Conservation (phyloP, 92 coral and sea anemone genomes). For the Zoanthus sociatus region DNA sequence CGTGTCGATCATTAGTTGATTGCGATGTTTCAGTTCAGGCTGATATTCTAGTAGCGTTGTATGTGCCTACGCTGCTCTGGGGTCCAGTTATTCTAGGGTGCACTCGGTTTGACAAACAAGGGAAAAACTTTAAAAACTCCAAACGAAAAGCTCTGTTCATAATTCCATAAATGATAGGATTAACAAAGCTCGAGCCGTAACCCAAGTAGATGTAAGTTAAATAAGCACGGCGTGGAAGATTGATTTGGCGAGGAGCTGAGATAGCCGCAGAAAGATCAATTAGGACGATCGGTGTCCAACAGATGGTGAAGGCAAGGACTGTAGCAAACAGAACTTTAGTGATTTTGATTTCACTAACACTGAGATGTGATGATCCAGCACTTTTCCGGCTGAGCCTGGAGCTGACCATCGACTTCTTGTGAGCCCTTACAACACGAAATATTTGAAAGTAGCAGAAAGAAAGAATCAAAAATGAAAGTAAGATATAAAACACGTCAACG, state of each 20-base stretch:
- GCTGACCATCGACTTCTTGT: slow-evolving; percentile 47
- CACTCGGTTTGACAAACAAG: slow-evolving; percentile 31
- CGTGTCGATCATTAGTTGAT: background rate
- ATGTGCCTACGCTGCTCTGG: background rate
- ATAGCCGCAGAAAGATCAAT: slow-evolving; percentile 70
- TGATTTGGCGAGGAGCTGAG: slow-evolving; percentile 53
- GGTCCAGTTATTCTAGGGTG: background rate
- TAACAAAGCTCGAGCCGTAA: slow-evolving; percentile 78
- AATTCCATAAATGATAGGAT: slow-evolving; percentile 87
- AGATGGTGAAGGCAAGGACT: slow-evolving; percentile 72
- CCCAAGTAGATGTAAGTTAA: slow-evolving; percentile 76
- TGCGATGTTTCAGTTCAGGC: background rate
- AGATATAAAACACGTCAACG: slow-evolving; percentile 68
- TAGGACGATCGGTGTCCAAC: slow-evolving; percentile 84
- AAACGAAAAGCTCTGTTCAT: slow-evolving; percentile 74
- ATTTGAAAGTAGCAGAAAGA: slow-evolving; percentile 71
- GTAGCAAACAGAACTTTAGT: slow-evolving; percentile 78
- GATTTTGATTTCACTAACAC: slow-evolving; percentile 63
- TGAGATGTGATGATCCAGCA: slow-evolving; percentile 2
- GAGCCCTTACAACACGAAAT: slow-evolving; percentile 68
- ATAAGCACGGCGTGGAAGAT: slow-evolving; percentile 67
- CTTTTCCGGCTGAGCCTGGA: background rate
- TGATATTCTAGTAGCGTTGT: background rate
- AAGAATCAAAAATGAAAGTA: slow-evolving; percentile 62
- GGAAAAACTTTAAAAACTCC: slow-evolving; percentile 63